phyloP scores from a whole-genome alignment of 2,113 vertebrate genomes.

The Nycticryphes semicollaris region DNA sequence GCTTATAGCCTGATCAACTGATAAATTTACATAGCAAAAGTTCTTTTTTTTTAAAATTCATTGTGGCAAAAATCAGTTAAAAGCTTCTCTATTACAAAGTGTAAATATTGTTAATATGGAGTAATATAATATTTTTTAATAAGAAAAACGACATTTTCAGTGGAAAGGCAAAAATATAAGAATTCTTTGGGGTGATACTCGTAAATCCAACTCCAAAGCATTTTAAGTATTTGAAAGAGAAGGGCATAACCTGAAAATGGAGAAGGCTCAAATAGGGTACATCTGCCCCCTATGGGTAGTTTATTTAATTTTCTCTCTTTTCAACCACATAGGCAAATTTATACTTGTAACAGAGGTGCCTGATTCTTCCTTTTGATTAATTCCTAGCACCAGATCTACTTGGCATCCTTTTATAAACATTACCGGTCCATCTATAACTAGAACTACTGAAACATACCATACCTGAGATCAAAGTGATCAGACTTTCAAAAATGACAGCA shows the following conservation, averaged over 20 bases:
- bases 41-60: not conserved
- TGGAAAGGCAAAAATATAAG: not conserved
- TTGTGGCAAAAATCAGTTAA: not conserved
- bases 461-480: not conserved
- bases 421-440: not conserved
- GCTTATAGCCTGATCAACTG: not conserved
- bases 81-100: not conserved
- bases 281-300: not conserved
- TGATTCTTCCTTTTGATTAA: not conserved
- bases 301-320: not conserved
- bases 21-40: not conserved
- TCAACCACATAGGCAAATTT: not conserved
- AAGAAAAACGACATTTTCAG: not conserved
- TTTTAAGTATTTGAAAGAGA: not conserved
- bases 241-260: not conserved
- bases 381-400: not conserved
- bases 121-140: not conserved
- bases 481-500: not conserved
- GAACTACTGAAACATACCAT: not conserved
- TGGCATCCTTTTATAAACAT: not conserved
- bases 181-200: not conserved
- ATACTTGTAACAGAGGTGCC: not conserved
- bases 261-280: not conserved
- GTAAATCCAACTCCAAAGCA: not conserved
- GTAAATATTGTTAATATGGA: not conserved